phyloP scores from a whole-genome alignment of 1,140 invertebrate genomes.

The Drosophila nigromelanica region DNA sequence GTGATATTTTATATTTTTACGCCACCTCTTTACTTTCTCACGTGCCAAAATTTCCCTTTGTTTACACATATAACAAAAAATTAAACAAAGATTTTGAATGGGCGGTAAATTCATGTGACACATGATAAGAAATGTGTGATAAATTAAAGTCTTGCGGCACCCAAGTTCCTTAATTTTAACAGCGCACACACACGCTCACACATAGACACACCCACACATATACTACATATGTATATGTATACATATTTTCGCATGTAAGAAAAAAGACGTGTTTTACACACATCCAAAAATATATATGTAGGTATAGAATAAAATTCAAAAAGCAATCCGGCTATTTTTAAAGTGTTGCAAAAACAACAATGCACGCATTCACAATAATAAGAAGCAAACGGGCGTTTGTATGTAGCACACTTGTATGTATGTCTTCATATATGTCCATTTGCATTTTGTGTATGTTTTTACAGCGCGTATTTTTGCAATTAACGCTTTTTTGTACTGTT shows the following conservation, averaged over 20 bases:
- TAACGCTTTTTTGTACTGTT: slow-evolving; percentile 20
- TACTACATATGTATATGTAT: too few species aligned
- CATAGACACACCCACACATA: neutral
- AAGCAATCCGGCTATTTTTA: slow-evolving; percentile 70
- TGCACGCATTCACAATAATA: slow-evolving; percentile 27
- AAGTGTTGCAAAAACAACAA: slow-evolving; percentile 66
- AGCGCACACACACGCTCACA: slow-evolving; percentile 19
- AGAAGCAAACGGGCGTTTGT: slow-evolving; percentile 14
- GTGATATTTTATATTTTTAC: neutral
- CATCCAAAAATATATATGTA: slow-evolving; percentile 7
- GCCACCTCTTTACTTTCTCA: neutral
- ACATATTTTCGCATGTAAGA: slow-evolving; percentile 43
- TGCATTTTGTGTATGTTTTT: slow-evolving; percentile 8
- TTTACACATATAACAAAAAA: neutral
- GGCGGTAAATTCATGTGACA: slow-evolving; percentile 28
- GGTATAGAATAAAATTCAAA: slow-evolving; percentile 28
- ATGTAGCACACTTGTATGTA: neutral
- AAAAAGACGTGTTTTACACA: slow-evolving; percentile 61
- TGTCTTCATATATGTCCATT: neutral
- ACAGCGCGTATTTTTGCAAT: slow-evolving; percentile 29
- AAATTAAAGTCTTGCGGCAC: slow-evolving; percentile 27
- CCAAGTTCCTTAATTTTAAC: slow-evolving; percentile 13
- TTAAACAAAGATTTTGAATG: slow-evolving; percentile 12
- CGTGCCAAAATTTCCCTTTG: neutral
- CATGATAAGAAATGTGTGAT: slow-evolving; percentile 28